A percentile compares a stretch with the other conserved stretches of the same genome.
These are phyloP conservation scores for Phyllopteryx taeniolatus DNA, from an alignment of 2,113 vertebrate species.

Conservation along the genomic window DNA sequence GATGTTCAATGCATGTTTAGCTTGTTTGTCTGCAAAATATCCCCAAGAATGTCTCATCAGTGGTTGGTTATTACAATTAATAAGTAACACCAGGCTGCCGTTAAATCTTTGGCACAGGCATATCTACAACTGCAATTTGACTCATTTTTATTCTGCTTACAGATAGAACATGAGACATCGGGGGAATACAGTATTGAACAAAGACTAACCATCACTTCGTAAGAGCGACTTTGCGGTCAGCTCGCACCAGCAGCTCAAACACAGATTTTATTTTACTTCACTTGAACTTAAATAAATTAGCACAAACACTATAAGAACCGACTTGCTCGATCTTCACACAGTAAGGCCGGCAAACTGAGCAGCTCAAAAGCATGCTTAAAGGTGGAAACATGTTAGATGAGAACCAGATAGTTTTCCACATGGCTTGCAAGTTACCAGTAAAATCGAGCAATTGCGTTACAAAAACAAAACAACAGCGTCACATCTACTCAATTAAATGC, in stretches of 20 bases:
- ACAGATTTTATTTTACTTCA: slow-evolving; percentile 47
- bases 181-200: neutral
- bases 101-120: slow-evolving; percentile 10
- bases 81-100: neutral
- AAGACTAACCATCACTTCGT: slow-evolving; percentile 17
- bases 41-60: neutral
- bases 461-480: slow-evolving; percentile 31
- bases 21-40: slow-evolving; percentile 15
- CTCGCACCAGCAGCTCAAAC: slow-evolving; percentile 20
- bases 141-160: neutral
- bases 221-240: neutral
- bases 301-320: slow-evolving; percentile 45
- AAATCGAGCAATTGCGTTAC: slow-evolving; percentile 45
- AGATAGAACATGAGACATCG: neutral
- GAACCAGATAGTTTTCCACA: slow-evolving; percentile 26
- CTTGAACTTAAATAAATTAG: slow-evolving; percentile 45
- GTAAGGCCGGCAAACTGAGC: slow-evolving; percentile 38
- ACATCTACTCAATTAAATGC: slow-evolving; percentile 42
- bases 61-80: neutral
- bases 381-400: neutral
- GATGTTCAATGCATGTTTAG: neutral
- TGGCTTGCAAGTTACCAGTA: slow-evolving; percentile 34
- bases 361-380: neutral
- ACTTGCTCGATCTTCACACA: slow-evolving; percentile 59
- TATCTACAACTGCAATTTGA: neutral